Percentiles rank a stretch among this genome's conserved stretches.
Conservation (phyloP, 2,113 vertebrate species). For the Prunella fulvescens region DNA sequence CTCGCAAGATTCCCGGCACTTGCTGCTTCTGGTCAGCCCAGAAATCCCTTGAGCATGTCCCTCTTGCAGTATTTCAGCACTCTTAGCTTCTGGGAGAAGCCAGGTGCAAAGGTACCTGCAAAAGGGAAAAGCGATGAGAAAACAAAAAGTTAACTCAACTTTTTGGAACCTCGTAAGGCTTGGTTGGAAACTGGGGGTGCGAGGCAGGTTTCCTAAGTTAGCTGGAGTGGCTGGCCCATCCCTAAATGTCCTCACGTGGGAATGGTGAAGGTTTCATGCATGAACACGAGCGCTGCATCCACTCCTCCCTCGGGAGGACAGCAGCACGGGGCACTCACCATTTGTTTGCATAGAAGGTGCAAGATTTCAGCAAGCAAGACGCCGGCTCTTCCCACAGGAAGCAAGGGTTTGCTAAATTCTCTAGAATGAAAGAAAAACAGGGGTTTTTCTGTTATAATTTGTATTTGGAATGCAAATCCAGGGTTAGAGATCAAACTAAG, state of each 20-base stretch:
- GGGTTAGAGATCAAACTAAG: neutral
- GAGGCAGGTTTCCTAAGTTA: neutral
- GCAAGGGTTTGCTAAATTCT: slow-evolving; percentile 98
- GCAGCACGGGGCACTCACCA: slow-evolving; percentile 76
- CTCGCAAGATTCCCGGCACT: neutral
- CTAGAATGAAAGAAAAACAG: slow-evolving; percentile 71
- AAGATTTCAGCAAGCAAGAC: slow-evolving; percentile 96
- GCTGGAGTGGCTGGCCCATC: neutral
- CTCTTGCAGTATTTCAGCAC: slow-evolving; percentile 32
- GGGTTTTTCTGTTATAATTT: neutral
- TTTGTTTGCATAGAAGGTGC: slow-evolving; percentile 99
- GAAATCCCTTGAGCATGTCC: slow-evolving; percentile 11
- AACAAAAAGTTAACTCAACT: neutral
- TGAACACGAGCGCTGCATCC: neutral
- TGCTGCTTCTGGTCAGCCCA: slow-evolving; percentile 41
- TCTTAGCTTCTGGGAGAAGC: slow-evolving; percentile 58
- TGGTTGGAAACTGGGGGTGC: neutral
- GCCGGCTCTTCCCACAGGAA: slow-evolving; percentile 95
- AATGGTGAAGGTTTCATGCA: neutral
- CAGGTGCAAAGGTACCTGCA: slow-evolving; percentile 53
- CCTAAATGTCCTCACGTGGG: neutral
- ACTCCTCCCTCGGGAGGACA: neutral
- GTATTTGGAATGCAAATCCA: neutral
- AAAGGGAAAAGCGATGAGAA: slow-evolving; percentile 54
- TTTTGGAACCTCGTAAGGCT: neutral